These are phyloP conservation scores for Oryzaephilus surinamensis DNA, from an alignment of 1,140 invertebrate genomes.

Conservation along the genomic window DNA sequence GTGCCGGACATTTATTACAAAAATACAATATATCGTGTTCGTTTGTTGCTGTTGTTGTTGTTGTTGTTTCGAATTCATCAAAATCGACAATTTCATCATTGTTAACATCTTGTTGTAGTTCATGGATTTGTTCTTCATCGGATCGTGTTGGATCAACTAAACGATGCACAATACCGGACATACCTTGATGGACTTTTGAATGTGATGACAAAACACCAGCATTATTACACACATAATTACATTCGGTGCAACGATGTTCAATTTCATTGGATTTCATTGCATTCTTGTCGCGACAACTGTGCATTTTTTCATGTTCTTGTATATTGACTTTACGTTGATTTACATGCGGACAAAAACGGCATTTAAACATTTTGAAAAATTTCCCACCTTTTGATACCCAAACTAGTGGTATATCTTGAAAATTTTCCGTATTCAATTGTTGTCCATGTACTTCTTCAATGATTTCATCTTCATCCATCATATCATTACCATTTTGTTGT, in stretches of 20 bases:
- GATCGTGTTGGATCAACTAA: constrained; percentile 50
- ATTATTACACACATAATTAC: constrained; percentile 70
- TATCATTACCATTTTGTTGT: constrained; percentile 29
- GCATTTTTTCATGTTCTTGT: constrained; percentile 78
- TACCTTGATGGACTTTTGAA: constrained; percentile 63
- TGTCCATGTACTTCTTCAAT: constrained; percentile 26
- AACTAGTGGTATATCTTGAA: constrained; percentile 49
- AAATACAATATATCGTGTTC: constrained; percentile 40
- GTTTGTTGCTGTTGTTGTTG: too few relatives aligned
- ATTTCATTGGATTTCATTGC: constrained; percentile 26
- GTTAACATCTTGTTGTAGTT: constrained; percentile 42
- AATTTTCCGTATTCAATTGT: constrained; percentile 21
- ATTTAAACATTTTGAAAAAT: constrained; percentile 76
- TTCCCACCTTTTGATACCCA: constrained; percentile 62
- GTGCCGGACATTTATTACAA: constrained; percentile 63
- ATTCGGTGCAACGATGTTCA: constrained; percentile 56
- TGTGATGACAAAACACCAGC: constrained; percentile 65
- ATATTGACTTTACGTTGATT: constrained; percentile 69
- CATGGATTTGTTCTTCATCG: constrained; percentile 57
- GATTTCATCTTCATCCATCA: constrained; percentile 29
- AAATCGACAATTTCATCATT: constrained; percentile 19
- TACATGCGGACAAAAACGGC: constrained; percentile 73
- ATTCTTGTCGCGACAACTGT: constrained; percentile 46
- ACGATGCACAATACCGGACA: constrained; percentile 57
- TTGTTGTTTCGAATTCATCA: constrained; percentile 17